Evolutionary conservation across 2,888 invertebrate genomes (phyloP), one percentile per base, ranked within the genome.

Genomic region (Crematogaster levior): DNA sequence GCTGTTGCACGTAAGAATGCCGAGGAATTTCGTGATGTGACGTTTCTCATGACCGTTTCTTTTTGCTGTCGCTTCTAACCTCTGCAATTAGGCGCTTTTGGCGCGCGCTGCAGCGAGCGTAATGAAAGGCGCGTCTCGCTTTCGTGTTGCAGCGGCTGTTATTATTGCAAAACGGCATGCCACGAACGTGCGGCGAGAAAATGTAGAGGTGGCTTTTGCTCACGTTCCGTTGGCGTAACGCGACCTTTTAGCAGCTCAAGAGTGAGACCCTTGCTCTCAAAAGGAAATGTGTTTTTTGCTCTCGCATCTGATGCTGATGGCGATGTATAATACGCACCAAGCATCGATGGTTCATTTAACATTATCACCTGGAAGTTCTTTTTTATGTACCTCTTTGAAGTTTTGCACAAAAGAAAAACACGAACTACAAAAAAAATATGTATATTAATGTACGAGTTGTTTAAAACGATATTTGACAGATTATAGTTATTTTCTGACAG

Each of bases 11-110:
- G n/a, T 10, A 24, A 37, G 9, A 27, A 63, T 10, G n/a, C 10
- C n/a, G 40, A 30, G 63, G 43, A 65, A 73, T 43, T 75, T 27
- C 10, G 9, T 18, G n/a, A n/a, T n/a, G n/a, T n/a, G 37, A 27
- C 10, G 15, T 53, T 51, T 70, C 40, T 34, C 24, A n/a, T 15
- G 40, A 24, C 12, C 24, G 7, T 37, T 58, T 40, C 15, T 24
- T 77, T 70, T 53, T 40, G 12, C 40, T 24, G 51, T 51, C 68
- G 51, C 40, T 53, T 37, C 51, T 75, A 75, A 75, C 53, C 72
- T 70, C 72, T 53, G 72, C 53, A 75, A 75, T 75, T 75, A 75
- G 51, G 37, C n/a, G 51, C 51, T 75, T 75, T 75, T 75, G 70
- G 48, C 40, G 51, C 75, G 73, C 21, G 60, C 6, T 51, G 40